Percentiles rank a stretch among this genome's conserved stretches.
These are phyloP conservation scores for Hyla sarda DNA, from an alignment of 2,113 vertebrate species.

Conservation along the genomic window DNA sequence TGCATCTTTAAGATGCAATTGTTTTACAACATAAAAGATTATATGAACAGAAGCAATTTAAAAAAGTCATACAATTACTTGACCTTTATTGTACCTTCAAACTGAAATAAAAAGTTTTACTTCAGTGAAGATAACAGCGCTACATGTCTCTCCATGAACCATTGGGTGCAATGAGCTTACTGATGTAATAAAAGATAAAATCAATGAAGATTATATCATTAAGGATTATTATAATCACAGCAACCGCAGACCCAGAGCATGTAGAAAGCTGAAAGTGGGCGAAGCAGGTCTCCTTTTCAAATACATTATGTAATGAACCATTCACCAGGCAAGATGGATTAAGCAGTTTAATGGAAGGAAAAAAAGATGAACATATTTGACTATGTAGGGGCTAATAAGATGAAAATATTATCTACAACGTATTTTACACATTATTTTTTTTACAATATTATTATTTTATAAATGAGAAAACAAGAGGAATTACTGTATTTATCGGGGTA, in stretches of 20 bases:
- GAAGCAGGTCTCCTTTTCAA: conserved; percentile 24
- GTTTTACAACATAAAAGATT: conserved; percentile 35
- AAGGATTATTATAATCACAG: conserved; percentile 50
- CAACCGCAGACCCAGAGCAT: conserved; percentile 32
- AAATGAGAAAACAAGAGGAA: background rate
- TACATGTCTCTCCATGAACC: conserved; percentile 56
- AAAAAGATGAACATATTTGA: background rate
- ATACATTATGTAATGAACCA: conserved; percentile 41
- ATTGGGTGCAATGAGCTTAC: conserved; percentile 55
- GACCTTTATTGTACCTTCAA: conserved; percentile 57
- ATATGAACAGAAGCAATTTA: conserved; percentile 42
- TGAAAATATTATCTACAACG: background rate
- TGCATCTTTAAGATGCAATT: conserved; percentile 6
- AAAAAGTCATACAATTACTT: conserved; percentile 40
- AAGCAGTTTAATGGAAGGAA: conserved; percentile 11
- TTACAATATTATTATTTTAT: background rate
- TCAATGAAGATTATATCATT: conserved; percentile 54
- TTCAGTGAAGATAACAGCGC: conserved; percentile 46
- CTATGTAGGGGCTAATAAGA: background rate
- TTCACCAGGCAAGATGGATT: conserved; percentile 31
- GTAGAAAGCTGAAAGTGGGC: conserved; percentile 7
- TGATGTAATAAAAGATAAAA: conserved; percentile 54
- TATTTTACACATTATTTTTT: background rate
- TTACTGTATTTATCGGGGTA: too few relatives aligned
- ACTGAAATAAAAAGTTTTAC: conserved; percentile 54